Evolutionary conservation across 2,888 invertebrate species (phyloP).

Genomic region (Geophilus truncorum): DNA sequence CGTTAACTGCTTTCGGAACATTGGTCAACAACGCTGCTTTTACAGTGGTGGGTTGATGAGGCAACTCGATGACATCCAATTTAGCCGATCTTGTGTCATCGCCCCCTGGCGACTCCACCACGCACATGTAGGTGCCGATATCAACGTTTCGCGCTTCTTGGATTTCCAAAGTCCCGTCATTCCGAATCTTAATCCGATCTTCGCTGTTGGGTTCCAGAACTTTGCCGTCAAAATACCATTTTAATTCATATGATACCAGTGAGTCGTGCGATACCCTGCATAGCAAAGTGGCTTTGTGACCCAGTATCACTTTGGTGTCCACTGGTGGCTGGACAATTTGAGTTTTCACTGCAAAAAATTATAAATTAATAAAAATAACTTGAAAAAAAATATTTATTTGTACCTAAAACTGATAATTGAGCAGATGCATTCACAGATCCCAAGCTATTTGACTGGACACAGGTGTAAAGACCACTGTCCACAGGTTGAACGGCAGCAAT

Average conservation of each 20-base stretch:
- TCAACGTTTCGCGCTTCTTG: slow-evolving; percentile 84
- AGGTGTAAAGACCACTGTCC: slow-evolving; percentile 86
- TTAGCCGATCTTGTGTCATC: slow-evolving; percentile 84
- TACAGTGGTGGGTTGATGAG: slow-evolving; percentile 85
- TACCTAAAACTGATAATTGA: slow-evolving; percentile 75
- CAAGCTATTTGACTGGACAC: slow-evolving; percentile 81
- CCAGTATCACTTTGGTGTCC: slow-evolving; percentile 83
- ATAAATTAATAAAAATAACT: slow-evolving; percentile 41
- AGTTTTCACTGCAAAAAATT: slow-evolving; percentile 65
- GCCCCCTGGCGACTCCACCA: slow-evolving; percentile 79
- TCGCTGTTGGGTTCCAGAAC: slow-evolving; percentile 34
- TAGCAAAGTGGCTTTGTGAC: slow-evolving; percentile 85
- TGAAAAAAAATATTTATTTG: slow-evolving; percentile 42
- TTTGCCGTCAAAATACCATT: slow-evolving; percentile 82
- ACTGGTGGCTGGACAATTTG: slow-evolving; percentile 91
- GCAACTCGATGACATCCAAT: slow-evolving; percentile 86
- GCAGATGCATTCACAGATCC: slow-evolving; percentile 79
- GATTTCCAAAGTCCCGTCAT: slow-evolving; percentile 81
- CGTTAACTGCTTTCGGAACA: slow-evolving; percentile 70
- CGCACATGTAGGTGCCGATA: slow-evolving; percentile 89
- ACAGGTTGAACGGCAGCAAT: slow-evolving; percentile 75
- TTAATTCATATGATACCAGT: slow-evolving; percentile 74
- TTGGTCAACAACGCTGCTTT: slow-evolving; percentile 59
- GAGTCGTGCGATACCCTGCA: slow-evolving; percentile 93
- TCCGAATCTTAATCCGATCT: slow-evolving; percentile 50